phyloP scores from a whole-genome alignment of 2,113 vertebrate species.

The Myiopsitta monachus region DNA sequence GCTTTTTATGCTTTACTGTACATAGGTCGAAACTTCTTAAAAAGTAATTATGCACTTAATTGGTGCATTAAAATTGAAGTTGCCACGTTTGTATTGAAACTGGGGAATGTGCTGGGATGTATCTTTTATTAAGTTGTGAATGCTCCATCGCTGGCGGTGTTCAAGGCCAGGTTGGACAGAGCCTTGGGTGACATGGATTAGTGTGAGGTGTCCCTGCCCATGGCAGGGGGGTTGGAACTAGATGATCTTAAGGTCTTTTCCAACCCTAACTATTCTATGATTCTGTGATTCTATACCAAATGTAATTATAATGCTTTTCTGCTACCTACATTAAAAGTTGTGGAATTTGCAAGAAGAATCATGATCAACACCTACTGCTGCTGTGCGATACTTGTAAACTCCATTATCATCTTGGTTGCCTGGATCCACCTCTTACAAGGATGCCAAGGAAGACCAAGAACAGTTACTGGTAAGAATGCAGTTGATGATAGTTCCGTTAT shows the following conservation, averaged over 20 bases:
- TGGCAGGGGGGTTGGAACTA: too few relatives aligned
- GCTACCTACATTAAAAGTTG: constrained; percentile 76
- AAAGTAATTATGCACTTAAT: background rate
- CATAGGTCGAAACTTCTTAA: background rate
- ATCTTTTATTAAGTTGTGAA: background rate
- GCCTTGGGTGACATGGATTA: too few relatives aligned
- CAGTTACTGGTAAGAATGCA: constrained; percentile 91
- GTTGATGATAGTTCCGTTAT: background rate
- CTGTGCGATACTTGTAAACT: constrained; percentile 98
- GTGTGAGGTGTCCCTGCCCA: too few relatives aligned
- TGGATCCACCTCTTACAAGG: constrained; percentile 95
- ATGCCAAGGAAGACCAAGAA: constrained; percentile 99
- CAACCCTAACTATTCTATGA: too few relatives aligned
- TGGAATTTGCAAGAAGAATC: constrained; percentile 98
- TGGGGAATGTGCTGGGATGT: background rate
- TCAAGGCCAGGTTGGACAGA: too few relatives aligned
- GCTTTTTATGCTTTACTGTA: background rate
- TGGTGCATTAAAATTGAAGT: background rate
- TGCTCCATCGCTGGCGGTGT: too few relatives aligned
- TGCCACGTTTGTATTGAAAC: background rate
- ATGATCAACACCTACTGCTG: constrained; percentile 94
- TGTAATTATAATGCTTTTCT: constrained; percentile 52
- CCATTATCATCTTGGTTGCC: constrained; percentile 96
- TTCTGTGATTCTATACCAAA: background rate
- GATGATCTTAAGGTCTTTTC: too few relatives aligned